Base-by-base conservation (phyloP, 2,888 invertebrate species). In the Coelopa pilipes region DNA sequence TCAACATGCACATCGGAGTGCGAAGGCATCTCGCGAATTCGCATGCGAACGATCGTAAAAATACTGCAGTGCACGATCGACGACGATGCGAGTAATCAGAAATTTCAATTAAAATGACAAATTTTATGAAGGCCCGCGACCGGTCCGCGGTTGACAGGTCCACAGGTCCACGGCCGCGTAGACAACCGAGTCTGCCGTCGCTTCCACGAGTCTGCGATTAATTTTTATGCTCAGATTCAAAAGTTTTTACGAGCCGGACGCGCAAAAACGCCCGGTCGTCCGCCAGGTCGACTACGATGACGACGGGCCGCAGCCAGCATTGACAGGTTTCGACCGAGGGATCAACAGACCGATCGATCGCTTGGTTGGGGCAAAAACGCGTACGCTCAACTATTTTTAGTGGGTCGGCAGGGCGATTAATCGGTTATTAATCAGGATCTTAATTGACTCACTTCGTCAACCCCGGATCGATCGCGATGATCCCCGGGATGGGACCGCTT, bases 81-180 rank as follows among this genome's bases (percentile, higher is more conserved):
- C 21, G 13, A 34, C 10, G 13, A 3, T 19, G 55, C 55, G 55
- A 63, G 63, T 21, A 71, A 71, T 71, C 69, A 77, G 77, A 77
- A 70, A 79, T 76, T 80, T 83, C 78, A 84, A 82, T 84, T 81
- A 82, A 83, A 83, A 80, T 81, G 83, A 84, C 84, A 84, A 84
- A 84, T 84, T 84, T 83, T 80, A 80, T 79, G 76, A 75, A 78
- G 72, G 59, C 34, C 21, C 68, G 34, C 46, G 60, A 67, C 50
- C 45, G 19, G 34, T 15, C 21, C 45, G n/a, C 15, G n/a, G 15
- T 12, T 34, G 55, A 2, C 55, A 21, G 46, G 74, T 71, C 19
- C 69, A 53, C 69, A 63, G 50, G 70, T 67, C 7, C 24, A 21
- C 11, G 66, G 5, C 50, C 70, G 72, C 45, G 34, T 45, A 34